A percentile compares a stretch with the other conserved stretches of the same genome.
Evolutionary conservation across 2,888 invertebrate species (phyloP).

Genomic region (Caenorhabditis drosophilae): DNA sequence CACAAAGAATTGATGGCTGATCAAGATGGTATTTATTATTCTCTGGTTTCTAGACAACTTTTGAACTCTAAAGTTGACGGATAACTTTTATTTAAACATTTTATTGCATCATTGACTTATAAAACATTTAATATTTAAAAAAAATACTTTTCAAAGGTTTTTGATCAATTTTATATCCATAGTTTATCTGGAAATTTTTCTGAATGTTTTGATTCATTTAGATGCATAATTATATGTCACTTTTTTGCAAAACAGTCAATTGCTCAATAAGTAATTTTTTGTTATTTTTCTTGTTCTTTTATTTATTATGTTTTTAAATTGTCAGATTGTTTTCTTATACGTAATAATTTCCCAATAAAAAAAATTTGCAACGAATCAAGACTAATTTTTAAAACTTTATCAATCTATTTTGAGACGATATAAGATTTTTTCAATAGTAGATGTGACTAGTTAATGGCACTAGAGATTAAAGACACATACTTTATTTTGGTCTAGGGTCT

Average conservation of each 20-base stretch:
- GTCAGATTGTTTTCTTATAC: no score
- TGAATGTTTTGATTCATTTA: not conserved
- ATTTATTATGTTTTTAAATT: no score
- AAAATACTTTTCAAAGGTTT: not conserved
- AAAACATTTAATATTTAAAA: not conserved
- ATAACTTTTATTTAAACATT: not conserved
- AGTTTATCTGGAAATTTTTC: not conserved
- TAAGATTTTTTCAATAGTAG: no score
- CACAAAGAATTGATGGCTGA: constrained; percentile 61
- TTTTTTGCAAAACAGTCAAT: not conserved
- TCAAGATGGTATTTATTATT: constrained; percentile 46
- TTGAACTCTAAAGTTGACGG: constrained; percentile 43
- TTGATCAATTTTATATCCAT: not conserved
- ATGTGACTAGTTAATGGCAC: no score
- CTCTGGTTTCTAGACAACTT: constrained; percentile 47
- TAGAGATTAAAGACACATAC: no score
- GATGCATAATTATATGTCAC: not conserved
- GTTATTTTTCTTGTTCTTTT: no score
- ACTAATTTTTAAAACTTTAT: no score
- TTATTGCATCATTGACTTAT: not conserved
- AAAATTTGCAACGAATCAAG: no score
- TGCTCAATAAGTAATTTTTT: no score
- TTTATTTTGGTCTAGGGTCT: no score
- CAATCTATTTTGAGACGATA: no score
- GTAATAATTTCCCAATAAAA: no score